These are phyloP conservation scores for Danaus melanippus DNA, from an alignment of 1,140 invertebrate species.

Conservation along the genomic window DNA sequence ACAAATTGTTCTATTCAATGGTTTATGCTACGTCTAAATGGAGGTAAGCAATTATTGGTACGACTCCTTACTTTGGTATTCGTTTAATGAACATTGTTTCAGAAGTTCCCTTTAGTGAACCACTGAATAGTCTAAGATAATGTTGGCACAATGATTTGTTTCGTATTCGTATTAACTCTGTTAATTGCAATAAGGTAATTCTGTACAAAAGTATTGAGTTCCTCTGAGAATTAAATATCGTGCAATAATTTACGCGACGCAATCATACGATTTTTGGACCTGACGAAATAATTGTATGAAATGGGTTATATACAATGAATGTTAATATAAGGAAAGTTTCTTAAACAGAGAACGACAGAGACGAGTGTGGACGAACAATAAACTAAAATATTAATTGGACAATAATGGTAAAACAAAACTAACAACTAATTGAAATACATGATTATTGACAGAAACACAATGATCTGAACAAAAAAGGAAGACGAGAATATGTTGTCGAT, in stretches of 20 bases:
- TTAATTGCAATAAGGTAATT: neutral
- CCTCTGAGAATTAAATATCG: no score
- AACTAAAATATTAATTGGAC: no score
- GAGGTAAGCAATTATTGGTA: constrained; percentile 59
- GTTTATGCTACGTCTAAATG: constrained; percentile 58
- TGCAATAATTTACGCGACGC: no score
- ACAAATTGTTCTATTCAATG: constrained; percentile 66
- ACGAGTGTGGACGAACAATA: no score
- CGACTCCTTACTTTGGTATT: constrained; percentile 55
- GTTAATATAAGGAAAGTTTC: no score
- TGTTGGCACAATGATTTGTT: constrained; percentile 43
- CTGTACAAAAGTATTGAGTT: no score
- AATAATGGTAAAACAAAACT: neutral
- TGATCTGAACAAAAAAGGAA: constrained; percentile 10
- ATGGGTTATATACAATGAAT: no score
- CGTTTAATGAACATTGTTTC: constrained; percentile 66
- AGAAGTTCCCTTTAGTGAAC: constrained; percentile 38
- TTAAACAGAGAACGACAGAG: no score
- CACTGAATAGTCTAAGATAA: constrained; percentile 52
- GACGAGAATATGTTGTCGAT: constrained; percentile 13
- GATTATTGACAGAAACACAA: constrained; percentile 14
- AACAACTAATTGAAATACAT: constrained; percentile 1
- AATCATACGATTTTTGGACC: no score
- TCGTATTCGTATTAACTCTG: constrained; percentile 16
- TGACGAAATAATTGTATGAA: no score